A percentile compares a stretch with the other conserved stretches of the same genome.
These are phyloP conservation scores for Rhinophrynus dorsalis DNA, from an alignment of 2,797 vertebrate species.

Conservation along the genomic window DNA sequence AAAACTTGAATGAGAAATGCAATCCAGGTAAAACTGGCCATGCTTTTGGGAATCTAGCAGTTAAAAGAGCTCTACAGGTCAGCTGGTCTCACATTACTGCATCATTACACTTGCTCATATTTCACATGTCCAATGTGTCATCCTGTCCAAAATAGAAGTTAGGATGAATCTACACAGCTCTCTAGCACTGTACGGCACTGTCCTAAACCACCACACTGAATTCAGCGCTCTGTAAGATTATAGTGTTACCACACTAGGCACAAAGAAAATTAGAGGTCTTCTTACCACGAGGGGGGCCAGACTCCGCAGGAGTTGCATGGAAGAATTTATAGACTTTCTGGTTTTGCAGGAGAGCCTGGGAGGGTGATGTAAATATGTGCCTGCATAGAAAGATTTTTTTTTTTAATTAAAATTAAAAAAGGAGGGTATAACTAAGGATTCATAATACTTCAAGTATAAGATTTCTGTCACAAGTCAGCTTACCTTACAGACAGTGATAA, in stretches of 20 bases:
- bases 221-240: too few relatives aligned
- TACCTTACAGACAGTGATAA: too few relatives aligned
- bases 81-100: not conserved
- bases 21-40: too few relatives aligned
- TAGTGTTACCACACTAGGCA: not conserved
- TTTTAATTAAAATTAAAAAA: constrained; percentile 30
- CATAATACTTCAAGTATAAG: too few relatives aligned
- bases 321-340: constrained; percentile 86
- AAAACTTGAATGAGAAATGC: too few relatives aligned
- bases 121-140: not conserved
- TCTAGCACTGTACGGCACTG: too few relatives aligned
- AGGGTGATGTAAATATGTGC: constrained; percentile 84
- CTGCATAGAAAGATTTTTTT: constrained; percentile 66
- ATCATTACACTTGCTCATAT: not conserved
- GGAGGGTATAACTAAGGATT: too few relatives aligned
- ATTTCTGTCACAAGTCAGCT: too few relatives aligned
- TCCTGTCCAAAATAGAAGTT: not conserved
- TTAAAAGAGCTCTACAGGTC: too few relatives aligned
- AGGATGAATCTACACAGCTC: too few relatives aligned
- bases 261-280: not conserved
- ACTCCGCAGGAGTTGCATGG: constrained; percentile 74
- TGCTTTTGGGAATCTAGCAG: too few relatives aligned
- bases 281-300: constrained; percentile 80
- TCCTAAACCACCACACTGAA: too few relatives aligned
- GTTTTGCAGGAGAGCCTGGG: constrained; percentile 81